Evolutionary conservation across 2,888 invertebrate genomes (phyloP).

Genomic region (Xestia sexstrigata): DNA sequence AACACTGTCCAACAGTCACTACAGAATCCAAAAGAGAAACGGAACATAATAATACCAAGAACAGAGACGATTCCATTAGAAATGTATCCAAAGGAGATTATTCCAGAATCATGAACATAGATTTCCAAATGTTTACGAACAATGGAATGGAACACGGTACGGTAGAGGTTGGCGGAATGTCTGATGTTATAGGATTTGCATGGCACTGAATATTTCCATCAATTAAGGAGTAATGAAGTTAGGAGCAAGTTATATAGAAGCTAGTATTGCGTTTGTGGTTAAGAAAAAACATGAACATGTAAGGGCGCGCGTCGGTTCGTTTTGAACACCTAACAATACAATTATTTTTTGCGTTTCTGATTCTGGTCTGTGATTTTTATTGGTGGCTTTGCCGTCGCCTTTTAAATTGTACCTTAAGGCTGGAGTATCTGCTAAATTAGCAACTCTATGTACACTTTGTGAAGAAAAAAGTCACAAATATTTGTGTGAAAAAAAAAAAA

Average conservation of each 20-base stretch:
- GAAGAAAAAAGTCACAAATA: too few relatives aligned
- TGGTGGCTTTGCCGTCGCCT: too few relatives aligned
- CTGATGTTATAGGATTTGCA: conserved; percentile 22
- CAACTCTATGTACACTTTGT: too few relatives aligned
- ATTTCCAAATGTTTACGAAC: conserved; percentile 53
- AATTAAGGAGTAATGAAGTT: conserved; percentile 2
- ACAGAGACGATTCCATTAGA: conserved; percentile 9
- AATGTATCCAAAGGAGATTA: conserved; percentile 43
- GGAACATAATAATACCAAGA: conserved; percentile 6
- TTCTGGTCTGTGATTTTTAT: too few relatives aligned
- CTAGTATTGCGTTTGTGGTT: neutral
- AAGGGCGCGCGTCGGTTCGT: neutral
- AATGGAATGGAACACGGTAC: conserved; percentile 31
- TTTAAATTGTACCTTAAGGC: too few relatives aligned
- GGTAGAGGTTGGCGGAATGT: conserved; percentile 10
- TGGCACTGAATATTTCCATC: conserved; percentile 35
- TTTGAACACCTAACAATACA: neutral
- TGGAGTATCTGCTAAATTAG: too few relatives aligned
- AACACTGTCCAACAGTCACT: neutral
- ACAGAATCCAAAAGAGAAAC: neutral
- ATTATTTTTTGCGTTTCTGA: neutral
- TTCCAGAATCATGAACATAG: conserved; percentile 45
- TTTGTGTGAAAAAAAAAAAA: too few relatives aligned
- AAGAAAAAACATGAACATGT: neutral
- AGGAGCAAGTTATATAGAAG: neutral